These are phyloP conservation scores for Anas platyrhynchos DNA, from an alignment of 2,113 vertebrate species.

Conservation along the genomic window DNA sequence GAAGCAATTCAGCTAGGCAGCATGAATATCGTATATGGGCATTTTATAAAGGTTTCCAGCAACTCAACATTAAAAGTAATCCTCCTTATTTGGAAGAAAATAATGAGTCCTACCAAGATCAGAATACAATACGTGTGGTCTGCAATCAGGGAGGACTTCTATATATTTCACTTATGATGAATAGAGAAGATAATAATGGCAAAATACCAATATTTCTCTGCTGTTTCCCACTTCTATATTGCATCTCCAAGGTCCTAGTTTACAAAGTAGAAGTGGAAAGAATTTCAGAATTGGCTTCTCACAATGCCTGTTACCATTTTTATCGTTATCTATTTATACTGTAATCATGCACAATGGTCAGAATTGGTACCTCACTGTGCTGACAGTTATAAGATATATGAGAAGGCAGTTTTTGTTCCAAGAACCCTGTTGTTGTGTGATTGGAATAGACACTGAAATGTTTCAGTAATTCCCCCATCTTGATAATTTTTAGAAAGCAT, in stretches of 20 bases:
- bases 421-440: neutral
- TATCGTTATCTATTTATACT: conserved; percentile 7
- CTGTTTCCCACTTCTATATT: neutral
- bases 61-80: neutral
- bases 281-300: neutral
- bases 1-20: neutral
- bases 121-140: neutral
- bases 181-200: neutral
- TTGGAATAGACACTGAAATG: neutral
- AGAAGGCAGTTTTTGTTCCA: neutral
- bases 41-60: neutral
- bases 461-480: neutral
- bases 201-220: neutral
- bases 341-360: neutral
- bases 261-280: neutral
- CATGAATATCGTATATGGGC: neutral
- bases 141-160: neutral
- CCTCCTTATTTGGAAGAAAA: neutral
- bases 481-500: neutral
- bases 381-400: neutral
- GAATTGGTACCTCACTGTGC: neutral
- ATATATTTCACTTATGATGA: neutral
- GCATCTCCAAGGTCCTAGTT: neutral
- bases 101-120: neutral
- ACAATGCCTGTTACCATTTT: conserved; percentile 3